These are phyloP conservation scores for Panorpa germanica DNA, from an alignment of 2,888 invertebrate species.

Conservation along the genomic window DNA sequence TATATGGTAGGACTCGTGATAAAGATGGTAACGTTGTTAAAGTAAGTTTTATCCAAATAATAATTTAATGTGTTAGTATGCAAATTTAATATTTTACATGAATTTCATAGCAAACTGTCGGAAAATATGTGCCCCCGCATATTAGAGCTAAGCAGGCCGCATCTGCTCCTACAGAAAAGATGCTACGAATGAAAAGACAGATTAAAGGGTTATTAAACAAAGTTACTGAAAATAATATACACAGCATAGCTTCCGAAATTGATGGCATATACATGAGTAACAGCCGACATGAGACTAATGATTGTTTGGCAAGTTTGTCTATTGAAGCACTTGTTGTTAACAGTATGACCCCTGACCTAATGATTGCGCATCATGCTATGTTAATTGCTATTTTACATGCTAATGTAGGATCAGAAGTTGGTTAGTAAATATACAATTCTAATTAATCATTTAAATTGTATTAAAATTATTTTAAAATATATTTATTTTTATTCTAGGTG, in stretches of 20 bases:
- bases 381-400: constrained; percentile 71
- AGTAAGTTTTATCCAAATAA: constrained; percentile 26
- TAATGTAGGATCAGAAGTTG: constrained; percentile 81
- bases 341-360: constrained; percentile 45
- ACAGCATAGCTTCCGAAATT: constrained; percentile 58
- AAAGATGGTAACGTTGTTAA: constrained; percentile 59
- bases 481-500: constrained; percentile 29
- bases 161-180: constrained; percentile 29
- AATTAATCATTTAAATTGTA: constrained; percentile 7
- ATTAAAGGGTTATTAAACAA: constrained; percentile 78
- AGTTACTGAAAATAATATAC: constrained; percentile 72
- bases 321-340: constrained; percentile 44
- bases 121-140: constrained; percentile 71
- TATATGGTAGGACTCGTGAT: constrained; percentile 75
- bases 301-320: constrained; percentile 48
- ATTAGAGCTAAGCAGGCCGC: constrained; percentile 36
- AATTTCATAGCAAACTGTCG: constrained; percentile 19
- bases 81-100: constrained; percentile 5
- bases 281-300: constrained; percentile 70
- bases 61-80: constrained; percentile 2
- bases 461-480: constrained; percentile 3
- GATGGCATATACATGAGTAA: constrained; percentile 62
- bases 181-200: constrained; percentile 51
- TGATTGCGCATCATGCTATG: constrained; percentile 70
- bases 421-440: constrained; percentile 25